Conservation (phyloP, 1,140 invertebrate genomes). For the Drosophila pachea region DNA sequence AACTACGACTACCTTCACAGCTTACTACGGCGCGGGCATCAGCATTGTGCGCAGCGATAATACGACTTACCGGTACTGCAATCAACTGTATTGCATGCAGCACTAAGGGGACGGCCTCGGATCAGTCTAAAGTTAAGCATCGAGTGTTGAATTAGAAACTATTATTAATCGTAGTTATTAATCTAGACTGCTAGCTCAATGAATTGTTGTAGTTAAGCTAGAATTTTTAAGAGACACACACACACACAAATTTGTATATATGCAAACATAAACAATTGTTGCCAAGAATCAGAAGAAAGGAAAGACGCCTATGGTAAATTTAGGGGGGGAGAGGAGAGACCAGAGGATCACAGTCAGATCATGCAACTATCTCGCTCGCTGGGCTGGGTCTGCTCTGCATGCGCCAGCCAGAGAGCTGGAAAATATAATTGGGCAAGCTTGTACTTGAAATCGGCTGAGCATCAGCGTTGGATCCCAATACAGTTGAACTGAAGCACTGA, state of each 20-base stretch:
- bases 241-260: conserved; percentile 31
- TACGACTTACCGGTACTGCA: conserved; percentile 87
- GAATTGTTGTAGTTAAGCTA: conserved; percentile 53
- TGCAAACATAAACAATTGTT: conserved; percentile 60
- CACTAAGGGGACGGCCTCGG: conserved; percentile 79
- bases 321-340: no score
- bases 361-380: no score
- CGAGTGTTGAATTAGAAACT: conserved; percentile 42
- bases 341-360: conserved; percentile 17
- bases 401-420: no score
- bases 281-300: conserved; percentile 47
- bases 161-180: conserved; percentile 38
- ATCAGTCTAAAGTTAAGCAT: conserved; percentile 61
- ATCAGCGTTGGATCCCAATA: conserved; percentile 14
- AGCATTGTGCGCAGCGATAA: conserved; percentile 91
- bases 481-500: conserved; percentile 45
- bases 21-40: conserved; percentile 94
- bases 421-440: conserved; percentile 60
- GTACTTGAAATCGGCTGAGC: conserved; percentile 48
- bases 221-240: conserved; percentile 12
- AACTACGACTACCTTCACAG: conserved; percentile 79
- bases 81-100: conserved; percentile 81
- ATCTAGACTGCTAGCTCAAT: conserved; percentile 63
- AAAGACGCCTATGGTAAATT: no score
- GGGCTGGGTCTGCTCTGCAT: no score